Evolutionary conservation across 2,888 invertebrate species (phyloP).

Genomic region (Carcina quercana): DNA sequence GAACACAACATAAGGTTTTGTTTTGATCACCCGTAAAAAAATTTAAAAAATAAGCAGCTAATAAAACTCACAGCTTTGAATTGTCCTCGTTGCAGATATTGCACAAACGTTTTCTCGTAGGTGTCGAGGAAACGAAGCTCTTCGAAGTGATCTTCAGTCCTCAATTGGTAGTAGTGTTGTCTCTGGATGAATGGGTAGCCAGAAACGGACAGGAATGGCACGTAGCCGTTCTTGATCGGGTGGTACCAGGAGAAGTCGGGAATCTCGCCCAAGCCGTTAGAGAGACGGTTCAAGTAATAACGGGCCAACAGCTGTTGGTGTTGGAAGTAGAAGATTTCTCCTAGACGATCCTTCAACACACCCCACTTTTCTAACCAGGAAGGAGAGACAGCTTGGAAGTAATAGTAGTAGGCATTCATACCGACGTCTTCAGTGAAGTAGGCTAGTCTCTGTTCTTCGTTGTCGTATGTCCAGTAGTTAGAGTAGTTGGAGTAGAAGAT

Average conservation of each 20-base stretch:
- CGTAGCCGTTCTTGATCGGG: slow-evolving; percentile 59
- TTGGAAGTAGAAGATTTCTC: slow-evolving; percentile 78
- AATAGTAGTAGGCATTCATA: slow-evolving; percentile 78
- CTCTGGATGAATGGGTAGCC: slow-evolving; percentile 71
- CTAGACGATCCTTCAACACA: slow-evolving; percentile 61
- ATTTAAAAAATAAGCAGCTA: slow-evolving; percentile 21
- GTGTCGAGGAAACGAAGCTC: slow-evolving; percentile 70
- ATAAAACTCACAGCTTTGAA: slow-evolving; percentile 77
- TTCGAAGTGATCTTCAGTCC: slow-evolving; percentile 59
- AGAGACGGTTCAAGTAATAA: slow-evolving; percentile 80
- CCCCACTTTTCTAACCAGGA: slow-evolving; percentile 72
- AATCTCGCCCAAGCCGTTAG: slow-evolving; percentile 77
- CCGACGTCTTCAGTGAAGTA: slow-evolving; percentile 84
- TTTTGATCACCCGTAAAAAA: background rate
- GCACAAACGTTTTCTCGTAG: slow-evolving; percentile 71
- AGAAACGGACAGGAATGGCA: slow-evolving; percentile 26
- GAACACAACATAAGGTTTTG: slow-evolving; percentile 1
- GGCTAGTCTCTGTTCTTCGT: slow-evolving; percentile 73
- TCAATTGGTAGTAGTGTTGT: slow-evolving; percentile 75
- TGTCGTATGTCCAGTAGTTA: slow-evolving; percentile 59
- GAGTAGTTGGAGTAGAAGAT: slow-evolving; percentile 76
- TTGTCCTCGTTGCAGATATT: slow-evolving; percentile 68
- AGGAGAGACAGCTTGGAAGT: slow-evolving; percentile 76
- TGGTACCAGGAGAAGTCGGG: slow-evolving; percentile 76
- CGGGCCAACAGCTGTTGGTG: slow-evolving; percentile 80